phyloP scores from a whole-genome alignment of 2,888 invertebrate genomes.

The Euplagia quadripunctaria region DNA sequence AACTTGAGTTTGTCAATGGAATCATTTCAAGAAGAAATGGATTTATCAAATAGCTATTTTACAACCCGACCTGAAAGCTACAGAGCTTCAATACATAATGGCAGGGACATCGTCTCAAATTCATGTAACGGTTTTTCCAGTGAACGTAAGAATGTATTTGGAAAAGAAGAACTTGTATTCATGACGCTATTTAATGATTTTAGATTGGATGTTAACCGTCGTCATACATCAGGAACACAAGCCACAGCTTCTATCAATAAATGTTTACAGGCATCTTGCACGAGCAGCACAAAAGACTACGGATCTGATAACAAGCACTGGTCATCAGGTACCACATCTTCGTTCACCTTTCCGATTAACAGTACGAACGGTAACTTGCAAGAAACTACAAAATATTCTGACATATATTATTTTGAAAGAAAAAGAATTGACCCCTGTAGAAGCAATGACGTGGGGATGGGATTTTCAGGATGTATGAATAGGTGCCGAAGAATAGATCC shows the following conservation, averaged over 20 bases:
- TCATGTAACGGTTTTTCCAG: constrained; percentile 35
- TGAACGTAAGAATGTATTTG: constrained; percentile 49
- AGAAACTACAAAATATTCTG: constrained; percentile 55
- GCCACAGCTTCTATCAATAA: constrained; percentile 82
- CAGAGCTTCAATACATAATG: constrained; percentile 58
- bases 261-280: constrained; percentile 71
- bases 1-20: constrained; percentile 34
- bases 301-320: constrained; percentile 32
- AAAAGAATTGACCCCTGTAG: constrained; percentile 57
- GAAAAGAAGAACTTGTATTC: constrained; percentile 69
- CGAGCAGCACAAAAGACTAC: constrained; percentile 13
- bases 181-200: constrained; percentile 69
- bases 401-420: constrained; percentile 73
- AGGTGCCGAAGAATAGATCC: background rate
- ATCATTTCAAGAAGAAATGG: constrained; percentile 32
- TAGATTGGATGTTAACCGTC: constrained; percentile 35
- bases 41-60: constrained; percentile 47
- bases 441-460: constrained; percentile 66
- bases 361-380: constrained; percentile 24
- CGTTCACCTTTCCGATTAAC: constrained; percentile 27
- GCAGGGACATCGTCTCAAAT: constrained; percentile 48
- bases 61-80: constrained; percentile 52
- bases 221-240: constrained; percentile 71
- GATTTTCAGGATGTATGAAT: constrained; percentile 46
- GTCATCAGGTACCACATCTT: constrained; percentile 54